A percentile compares a stretch with the other conserved stretches of the same genome.
Evolutionary conservation across 2,797 vertebrate species (phyloP).

Genomic region (Mormyrops boulengeri): DNA sequence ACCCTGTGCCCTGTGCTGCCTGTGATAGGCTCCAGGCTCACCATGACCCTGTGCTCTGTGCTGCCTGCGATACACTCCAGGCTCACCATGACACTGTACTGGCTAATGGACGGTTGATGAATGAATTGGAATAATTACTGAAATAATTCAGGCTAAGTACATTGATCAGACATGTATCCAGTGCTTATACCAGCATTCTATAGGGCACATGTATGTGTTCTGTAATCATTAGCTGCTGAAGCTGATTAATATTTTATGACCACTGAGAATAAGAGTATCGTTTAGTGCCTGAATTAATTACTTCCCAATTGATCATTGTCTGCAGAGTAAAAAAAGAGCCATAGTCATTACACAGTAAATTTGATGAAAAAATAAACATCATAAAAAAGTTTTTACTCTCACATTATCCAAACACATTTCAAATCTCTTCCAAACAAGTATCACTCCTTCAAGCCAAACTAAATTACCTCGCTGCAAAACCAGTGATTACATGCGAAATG

Average conservation of each 20-base stretch:
- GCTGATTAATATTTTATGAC: background rate
- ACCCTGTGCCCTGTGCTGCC: too few relatives aligned
- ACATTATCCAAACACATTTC: background rate
- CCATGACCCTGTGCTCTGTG: too few relatives aligned
- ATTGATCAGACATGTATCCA: background rate
- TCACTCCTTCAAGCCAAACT: background rate
- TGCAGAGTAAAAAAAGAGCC: background rate
- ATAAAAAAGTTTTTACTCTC: background rate
- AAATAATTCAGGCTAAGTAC: background rate
- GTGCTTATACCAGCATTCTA: background rate
- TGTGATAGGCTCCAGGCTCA: too few relatives aligned
- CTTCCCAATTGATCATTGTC: background rate
- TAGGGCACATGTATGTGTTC: background rate
- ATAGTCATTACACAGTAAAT: background rate
- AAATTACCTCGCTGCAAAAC: background rate
- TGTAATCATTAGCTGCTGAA: background rate
- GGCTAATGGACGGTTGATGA: background rate
- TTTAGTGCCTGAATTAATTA: background rate
- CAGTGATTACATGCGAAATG: background rate
- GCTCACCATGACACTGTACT: background rate
- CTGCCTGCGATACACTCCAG: too few relatives aligned
- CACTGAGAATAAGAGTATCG: background rate
- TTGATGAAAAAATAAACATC: background rate
- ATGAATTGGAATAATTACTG: background rate
- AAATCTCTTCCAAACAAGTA: background rate